Evolutionary conservation across 2,888 invertebrate species (phyloP).

Genomic region (Sinohyriopsis cumingii): DNA sequence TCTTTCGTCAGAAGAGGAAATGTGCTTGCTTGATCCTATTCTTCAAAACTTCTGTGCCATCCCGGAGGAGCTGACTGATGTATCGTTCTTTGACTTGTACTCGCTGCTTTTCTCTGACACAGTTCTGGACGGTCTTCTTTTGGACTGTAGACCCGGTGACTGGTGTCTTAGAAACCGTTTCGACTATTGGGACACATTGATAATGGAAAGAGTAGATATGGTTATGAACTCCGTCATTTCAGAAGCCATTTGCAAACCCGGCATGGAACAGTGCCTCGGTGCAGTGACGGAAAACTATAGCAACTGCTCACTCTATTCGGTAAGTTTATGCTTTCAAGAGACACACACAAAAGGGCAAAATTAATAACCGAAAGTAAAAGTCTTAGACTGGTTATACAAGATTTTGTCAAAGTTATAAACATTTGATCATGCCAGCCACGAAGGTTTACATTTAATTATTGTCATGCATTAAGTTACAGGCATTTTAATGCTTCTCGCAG

Average conservation of each 20-base stretch:
- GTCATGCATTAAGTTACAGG: too few relatives aligned
- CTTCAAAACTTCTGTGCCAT: constrained; percentile 27
- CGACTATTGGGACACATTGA: constrained; percentile 36
- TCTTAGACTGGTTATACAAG: too few relatives aligned
- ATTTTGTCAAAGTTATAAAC: too few relatives aligned
- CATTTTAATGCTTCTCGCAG: too few relatives aligned
- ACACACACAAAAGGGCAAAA: too few relatives aligned
- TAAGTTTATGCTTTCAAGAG: constrained; percentile 10
- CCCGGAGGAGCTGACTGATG: constrained; percentile 24
- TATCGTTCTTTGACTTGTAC: constrained; percentile 43
- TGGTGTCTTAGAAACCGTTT: constrained; percentile 42
- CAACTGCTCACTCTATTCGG: constrained; percentile 26
- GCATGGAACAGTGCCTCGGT: constrained; percentile 21
- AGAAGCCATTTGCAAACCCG: constrained; percentile 23
- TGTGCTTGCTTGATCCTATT: constrained; percentile 12
- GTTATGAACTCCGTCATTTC: constrained; percentile 30
- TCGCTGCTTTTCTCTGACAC: constrained; percentile 36
- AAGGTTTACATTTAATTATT: too few relatives aligned
- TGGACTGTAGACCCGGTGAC: constrained; percentile 30
- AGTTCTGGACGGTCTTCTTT: constrained; percentile 32
- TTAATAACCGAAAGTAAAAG: too few relatives aligned
- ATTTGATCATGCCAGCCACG: too few relatives aligned
- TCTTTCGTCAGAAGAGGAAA: background rate
- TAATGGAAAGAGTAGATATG: constrained; percentile 38
- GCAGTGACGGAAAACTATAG: constrained; percentile 13